These are phyloP conservation scores for Ophioderma brevispina DNA, from an alignment of 35 echinoderm and acorn worm genomes.

Conservation along the genomic window DNA sequence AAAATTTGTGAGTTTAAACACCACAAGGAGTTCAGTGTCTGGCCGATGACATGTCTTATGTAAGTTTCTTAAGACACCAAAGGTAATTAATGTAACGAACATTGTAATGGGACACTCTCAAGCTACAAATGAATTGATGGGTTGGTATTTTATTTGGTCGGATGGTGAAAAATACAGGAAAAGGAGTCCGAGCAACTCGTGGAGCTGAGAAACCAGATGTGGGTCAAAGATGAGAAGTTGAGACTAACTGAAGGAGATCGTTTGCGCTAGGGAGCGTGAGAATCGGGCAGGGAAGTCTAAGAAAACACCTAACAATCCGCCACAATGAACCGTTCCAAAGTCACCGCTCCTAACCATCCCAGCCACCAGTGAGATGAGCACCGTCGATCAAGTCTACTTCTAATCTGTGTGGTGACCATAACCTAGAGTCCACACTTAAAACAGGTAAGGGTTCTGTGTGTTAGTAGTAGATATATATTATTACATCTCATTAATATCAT, in stretches of 20 bases:
- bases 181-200: constrained; percentile 79
- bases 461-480: no score
- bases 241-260: constrained; percentile 96
- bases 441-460: constrained; percentile 57
- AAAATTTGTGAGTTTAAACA: no score
- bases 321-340: constrained; percentile 49
- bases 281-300: constrained; percentile 14
- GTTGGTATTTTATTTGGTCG: no score
- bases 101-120: no score
- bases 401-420: constrained; percentile 86
- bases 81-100: no score
- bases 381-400: constrained; percentile 76
- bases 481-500: no score
- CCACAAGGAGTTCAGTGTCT: no score
- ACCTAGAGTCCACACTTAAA: constrained; percentile 72
- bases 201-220: constrained; percentile 88
- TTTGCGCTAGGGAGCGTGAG: constrained; percentile 59
- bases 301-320: no score
- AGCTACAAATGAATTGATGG: no score
- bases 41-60: no score
- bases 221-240: constrained; percentile 94
- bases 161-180: no score
- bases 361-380: constrained; percentile 85
- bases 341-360: constrained; percentile 69
- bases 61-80: neutral